Conservation (phyloP, 2,113 vertebrate species). For the Nesogale talazaci region DNA sequence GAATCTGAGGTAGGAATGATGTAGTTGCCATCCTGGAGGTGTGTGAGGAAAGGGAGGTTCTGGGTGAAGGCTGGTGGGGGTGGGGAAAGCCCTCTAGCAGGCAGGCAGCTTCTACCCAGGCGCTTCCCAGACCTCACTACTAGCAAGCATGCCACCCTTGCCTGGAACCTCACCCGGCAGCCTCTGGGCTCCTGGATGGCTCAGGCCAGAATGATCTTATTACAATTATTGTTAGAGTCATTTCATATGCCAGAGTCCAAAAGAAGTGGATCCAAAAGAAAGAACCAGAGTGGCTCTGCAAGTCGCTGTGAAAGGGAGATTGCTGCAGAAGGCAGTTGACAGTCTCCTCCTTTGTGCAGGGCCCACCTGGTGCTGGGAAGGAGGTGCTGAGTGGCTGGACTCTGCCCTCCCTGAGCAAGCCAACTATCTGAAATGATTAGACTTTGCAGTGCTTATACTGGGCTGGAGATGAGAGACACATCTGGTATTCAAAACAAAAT, state of each 20-base stretch:
- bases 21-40: too few relatives aligned
- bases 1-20: background rate
- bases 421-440: background rate
- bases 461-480: background rate
- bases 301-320: accelerated
- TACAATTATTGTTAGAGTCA: background rate
- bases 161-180: too few relatives aligned
- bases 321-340: too few relatives aligned
- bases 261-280: constrained; percentile 31
- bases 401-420: background rate
- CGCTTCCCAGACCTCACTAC: too few relatives aligned
- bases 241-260: background rate
- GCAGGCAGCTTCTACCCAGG: too few relatives aligned
- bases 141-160: background rate
- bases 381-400: background rate
- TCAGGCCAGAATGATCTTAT: background rate
- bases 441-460: accelerated
- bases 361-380: accelerated
- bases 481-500: background rate
- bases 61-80: too few relatives aligned
- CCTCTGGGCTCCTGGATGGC: background rate
- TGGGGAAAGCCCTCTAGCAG: too few relatives aligned
- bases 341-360: too few relatives aligned
- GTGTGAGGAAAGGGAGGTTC: too few relatives aligned
- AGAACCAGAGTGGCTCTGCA: background rate